phyloP scores from a whole-genome alignment of 1,140 invertebrate genomes.

The Hypsibius dujardini region DNA sequence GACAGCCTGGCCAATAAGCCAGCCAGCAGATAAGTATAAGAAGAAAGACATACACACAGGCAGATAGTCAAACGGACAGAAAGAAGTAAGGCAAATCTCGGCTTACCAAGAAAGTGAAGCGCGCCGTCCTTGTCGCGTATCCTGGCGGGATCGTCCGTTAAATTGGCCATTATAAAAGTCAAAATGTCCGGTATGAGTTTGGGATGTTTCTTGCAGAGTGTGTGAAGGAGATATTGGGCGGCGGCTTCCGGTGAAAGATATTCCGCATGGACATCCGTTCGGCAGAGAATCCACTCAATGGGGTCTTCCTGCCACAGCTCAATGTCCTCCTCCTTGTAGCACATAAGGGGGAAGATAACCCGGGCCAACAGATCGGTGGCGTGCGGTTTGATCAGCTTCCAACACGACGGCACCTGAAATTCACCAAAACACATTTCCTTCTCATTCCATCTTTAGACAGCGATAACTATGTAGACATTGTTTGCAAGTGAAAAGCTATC shows the following conservation, averaged over 20 bases:
- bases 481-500: slow-evolving; percentile 24
- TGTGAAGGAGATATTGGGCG: slow-evolving; percentile 69
- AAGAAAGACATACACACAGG: slow-evolving; percentile 8
- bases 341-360: slow-evolving; percentile 90
- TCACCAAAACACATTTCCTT: slow-evolving; percentile 14
- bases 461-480: slow-evolving; percentile 20
- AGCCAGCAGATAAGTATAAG: no score
- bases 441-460: not conserved
- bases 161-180: slow-evolving; percentile 33
- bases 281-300: slow-evolving; percentile 77
- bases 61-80: not conserved
- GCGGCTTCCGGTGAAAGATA: slow-evolving; percentile 84
- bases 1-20: no score
- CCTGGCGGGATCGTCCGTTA: slow-evolving; percentile 43
- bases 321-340: slow-evolving; percentile 79
- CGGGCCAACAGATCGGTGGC: not conserved
- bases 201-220: slow-evolving; percentile 61
- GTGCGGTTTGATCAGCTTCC: slow-evolving; percentile 18
- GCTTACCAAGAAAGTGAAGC: slow-evolving; percentile 43
- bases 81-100: not conserved
- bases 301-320: slow-evolving; percentile 88
- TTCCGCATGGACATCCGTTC: slow-evolving; percentile 93
- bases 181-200: slow-evolving; percentile 33
- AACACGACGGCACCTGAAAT: slow-evolving; percentile 24
- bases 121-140: slow-evolving; percentile 75